Percentiles rank a stretch among this genome's conserved stretches.
These are phyloP conservation scores for Furcula furcula DNA, from an alignment of 2,888 invertebrate species.

Conservation along the genomic window DNA sequence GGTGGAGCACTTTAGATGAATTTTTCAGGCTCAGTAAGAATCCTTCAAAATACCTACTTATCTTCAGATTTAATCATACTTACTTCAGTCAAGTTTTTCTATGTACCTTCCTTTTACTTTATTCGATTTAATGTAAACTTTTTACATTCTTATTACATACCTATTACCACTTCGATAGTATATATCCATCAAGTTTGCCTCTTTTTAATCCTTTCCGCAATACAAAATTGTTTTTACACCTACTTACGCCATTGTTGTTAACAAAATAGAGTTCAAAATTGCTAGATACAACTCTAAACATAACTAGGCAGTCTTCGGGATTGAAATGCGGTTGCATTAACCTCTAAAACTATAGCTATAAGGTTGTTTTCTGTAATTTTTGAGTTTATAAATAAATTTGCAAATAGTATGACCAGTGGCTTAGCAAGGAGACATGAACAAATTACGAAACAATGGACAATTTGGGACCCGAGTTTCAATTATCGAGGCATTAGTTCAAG, in stretches of 20 bases:
- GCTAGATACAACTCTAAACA: not conserved
- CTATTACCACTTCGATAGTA: no score
- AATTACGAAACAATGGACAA: conserved; percentile 51
- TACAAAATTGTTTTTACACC: not conserved
- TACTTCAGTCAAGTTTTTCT: no score
- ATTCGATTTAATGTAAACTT: no score
- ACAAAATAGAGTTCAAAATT: conserved; percentile 5
- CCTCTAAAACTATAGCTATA: conserved; percentile 3
- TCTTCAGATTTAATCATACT: no score
- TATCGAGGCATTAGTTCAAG: conserved; percentile 9
- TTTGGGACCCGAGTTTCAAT: conserved; percentile 36
- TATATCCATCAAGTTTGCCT: conserved; percentile 25
- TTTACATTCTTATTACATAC: no score
- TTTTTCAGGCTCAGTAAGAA: no score
- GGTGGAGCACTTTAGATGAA: no score
- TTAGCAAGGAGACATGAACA: conserved; percentile 44
- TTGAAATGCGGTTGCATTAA: not conserved
- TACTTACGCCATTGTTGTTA: not conserved
- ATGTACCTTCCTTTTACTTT: no score
- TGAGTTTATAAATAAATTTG: conserved; percentile 2
- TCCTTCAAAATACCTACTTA: no score
- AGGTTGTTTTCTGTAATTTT: conserved; percentile 7
- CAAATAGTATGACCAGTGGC: conserved; percentile 39
- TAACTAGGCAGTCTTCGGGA: conserved; percentile 12
- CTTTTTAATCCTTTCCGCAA: conserved; percentile 28